These are phyloP conservation scores for Chunga burmeisteri DNA, from an alignment of 2,113 vertebrate species.

Conservation along the genomic window DNA sequence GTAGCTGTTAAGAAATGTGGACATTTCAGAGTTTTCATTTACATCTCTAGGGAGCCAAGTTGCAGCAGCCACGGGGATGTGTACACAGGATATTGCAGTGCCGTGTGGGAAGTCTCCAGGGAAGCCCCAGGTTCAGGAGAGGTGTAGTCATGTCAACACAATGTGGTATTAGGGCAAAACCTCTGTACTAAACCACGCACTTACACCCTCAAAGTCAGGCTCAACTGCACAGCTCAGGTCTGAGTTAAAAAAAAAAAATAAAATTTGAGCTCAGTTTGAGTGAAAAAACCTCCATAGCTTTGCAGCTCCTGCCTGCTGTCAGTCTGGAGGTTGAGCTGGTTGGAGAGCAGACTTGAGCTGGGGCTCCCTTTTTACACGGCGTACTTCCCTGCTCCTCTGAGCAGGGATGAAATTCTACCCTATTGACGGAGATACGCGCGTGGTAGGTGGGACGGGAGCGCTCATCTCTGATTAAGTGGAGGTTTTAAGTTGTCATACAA, in stretches of 20 bases:
- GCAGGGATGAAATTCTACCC: neutral
- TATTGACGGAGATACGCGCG: rapidly evolving
- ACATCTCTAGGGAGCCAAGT: neutral
- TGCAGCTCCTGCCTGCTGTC: neutral
- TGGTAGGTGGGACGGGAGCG: neutral
- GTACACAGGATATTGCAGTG: too few species aligned
- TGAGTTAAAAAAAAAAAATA: neutral
- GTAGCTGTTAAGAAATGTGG: neutral
- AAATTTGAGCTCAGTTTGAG: neutral
- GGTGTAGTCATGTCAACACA: neutral
- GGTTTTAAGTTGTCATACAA: conserved; percentile 33
- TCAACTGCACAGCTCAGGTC: neutral
- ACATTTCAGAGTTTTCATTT: neutral
- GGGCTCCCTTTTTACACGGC: neutral
- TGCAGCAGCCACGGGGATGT: neutral
- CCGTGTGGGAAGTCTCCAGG: neutral
- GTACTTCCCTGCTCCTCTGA: rapidly evolving
- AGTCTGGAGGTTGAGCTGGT: neutral
- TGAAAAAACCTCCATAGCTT: neutral
- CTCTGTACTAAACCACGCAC: neutral
- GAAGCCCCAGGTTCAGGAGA: neutral
- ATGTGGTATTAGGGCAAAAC: neutral
- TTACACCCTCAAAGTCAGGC: neutral
- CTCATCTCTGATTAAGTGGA: neutral
- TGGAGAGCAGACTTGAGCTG: neutral